Evolutionary conservation across 2,888 invertebrate species (phyloP), one percentile per base, ranked within the genome.

Genomic region (Phyllotreta striolata): DNA sequence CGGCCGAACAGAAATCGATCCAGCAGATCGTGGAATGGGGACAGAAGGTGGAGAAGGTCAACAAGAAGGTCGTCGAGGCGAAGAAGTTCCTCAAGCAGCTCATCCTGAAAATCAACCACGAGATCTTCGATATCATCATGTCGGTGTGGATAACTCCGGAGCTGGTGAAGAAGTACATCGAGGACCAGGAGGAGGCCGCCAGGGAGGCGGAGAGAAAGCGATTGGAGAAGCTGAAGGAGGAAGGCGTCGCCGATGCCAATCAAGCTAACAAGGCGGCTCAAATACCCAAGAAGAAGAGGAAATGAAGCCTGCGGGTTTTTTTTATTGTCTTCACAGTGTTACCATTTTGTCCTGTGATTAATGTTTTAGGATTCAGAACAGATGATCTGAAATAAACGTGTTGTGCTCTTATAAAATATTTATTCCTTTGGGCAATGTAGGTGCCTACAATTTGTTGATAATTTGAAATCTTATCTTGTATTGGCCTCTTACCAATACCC

Each of bases 71-170:
- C 9, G 52, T 52, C 6, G 35, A 52, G 8, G 37, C 52, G 12
- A 52, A 52, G 14, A 52, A 52, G 14, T 52, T 52, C 13, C n/a
- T 52, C 6, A 52, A 52, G 39, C 13, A 38, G 9, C 9, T 52
- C 4, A 52, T 52, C 38, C 9, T 38, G 14, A 38, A 52, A 8
- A 52, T 38, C 8, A 52, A 52, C 8, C 52, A 52, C 2, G 38
- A 8, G 3, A 6, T 38, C 12, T 52, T 52, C 38, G 52, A 38
- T 6, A 9, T 52, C 13, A 52, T 52, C 4, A 38, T 38, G 34
- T 13, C 10, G 37, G 14, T 13, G 4, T 52, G 52, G 52, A 38
- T 52, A 4, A 52, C 10, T 1, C 38, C 38, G 8, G 13, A 52
- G 14, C 12, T 38, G 6, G 14, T 52, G 2, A 38, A 12, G 4